These are phyloP conservation scores for Aphaenogaster floridana DNA, from an alignment of 1,140 invertebrate species.

Conservation along the genomic window DNA sequence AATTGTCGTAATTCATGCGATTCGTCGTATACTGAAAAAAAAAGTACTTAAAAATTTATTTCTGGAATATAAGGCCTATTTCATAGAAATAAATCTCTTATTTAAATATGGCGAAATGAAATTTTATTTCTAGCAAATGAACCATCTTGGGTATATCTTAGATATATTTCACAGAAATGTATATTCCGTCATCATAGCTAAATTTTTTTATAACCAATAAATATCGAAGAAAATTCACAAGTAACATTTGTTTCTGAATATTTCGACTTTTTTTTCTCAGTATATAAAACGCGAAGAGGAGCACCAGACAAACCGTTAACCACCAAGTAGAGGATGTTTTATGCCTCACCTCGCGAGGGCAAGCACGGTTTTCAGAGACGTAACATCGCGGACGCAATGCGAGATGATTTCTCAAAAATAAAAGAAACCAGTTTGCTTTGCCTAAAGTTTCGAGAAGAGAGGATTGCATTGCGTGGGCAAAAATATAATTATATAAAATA, in stretches of 20 bases:
- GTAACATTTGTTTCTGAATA: no score
- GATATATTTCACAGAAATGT: no score
- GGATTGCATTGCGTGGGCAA: not conserved
- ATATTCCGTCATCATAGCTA: no score
- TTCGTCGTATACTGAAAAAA: not conserved
- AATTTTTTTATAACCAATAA: no score
- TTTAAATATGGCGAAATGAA: no score
- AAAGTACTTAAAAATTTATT: no score
- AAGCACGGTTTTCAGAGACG: slow-evolving; percentile 1
- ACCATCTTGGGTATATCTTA: no score
- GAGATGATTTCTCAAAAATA: slow-evolving; percentile 27
- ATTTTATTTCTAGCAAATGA: no score
- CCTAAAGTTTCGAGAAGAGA: not conserved
- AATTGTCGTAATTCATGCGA: slow-evolving; percentile 41
- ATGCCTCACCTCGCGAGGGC: slow-evolving; percentile 38
- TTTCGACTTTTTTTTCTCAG: no score
- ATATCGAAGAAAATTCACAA: no score
- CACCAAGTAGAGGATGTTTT: slow-evolving; percentile 8
- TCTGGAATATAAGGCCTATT: no score
- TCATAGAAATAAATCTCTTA: no score
- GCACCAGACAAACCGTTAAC: slow-evolving; percentile 26
- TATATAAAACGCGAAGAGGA: not conserved
- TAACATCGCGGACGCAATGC: not conserved
- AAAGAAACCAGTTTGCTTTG: slow-evolving; percentile 19
- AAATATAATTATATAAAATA: slow-evolving; percentile 13